Conservation (phyloP, 2,113 vertebrate species). For the Thunnus thynnus region DNA sequence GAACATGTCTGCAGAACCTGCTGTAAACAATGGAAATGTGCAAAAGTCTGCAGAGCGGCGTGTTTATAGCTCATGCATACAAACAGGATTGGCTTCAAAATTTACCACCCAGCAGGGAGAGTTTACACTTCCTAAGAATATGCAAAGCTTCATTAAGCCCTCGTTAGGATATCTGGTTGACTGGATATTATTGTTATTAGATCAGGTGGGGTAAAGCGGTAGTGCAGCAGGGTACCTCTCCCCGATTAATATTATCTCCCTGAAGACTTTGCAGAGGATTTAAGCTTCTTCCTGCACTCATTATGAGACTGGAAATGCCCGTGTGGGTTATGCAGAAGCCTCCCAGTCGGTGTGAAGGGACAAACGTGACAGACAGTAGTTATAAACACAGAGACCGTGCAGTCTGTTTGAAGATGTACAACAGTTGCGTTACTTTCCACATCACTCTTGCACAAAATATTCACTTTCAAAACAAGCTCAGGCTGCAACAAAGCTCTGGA, state of each 20-base stretch:
- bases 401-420: not conserved
- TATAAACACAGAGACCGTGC: conserved; percentile 17
- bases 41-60: not conserved
- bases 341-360: not conserved
- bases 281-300: not conserved
- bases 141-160: not conserved
- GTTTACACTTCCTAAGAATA: conserved; percentile 1
- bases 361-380: not conserved
- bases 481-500: not conserved
- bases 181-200: not conserved
- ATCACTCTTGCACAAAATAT: conserved; percentile 25
- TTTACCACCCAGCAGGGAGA: conserved; percentile 11
- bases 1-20: conserved; percentile 49
- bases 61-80: conserved; percentile 48
- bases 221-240: no score
- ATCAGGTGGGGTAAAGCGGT: not conserved
- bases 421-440: conserved; percentile 24
- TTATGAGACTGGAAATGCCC: not conserved
- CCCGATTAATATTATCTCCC: not conserved
- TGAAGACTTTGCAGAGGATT: not conserved
- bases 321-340: not conserved
- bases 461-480: conserved; percentile 23
- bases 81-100: conserved; percentile 28
- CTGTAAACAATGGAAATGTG: conserved; percentile 46
- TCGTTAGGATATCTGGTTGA: conserved; percentile 4